Conservation (phyloP, 2,113 vertebrate species). For the Strix aluco region DNA sequence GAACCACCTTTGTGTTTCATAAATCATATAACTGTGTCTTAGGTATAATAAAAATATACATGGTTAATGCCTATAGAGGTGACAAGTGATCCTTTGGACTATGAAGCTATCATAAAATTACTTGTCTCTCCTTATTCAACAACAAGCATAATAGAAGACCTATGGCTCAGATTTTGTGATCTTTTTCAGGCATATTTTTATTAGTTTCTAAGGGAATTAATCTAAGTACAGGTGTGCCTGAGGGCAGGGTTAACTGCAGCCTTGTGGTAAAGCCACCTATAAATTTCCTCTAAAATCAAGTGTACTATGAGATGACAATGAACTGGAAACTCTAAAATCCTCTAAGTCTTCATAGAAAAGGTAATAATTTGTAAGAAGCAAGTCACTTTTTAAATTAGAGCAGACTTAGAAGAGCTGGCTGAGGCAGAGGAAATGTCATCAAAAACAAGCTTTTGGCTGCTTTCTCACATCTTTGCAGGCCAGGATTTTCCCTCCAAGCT, state of each 20-base stretch:
- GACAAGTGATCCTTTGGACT: neutral
- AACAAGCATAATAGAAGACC: neutral
- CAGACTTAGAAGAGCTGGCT: neutral
- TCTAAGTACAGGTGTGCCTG: neutral
- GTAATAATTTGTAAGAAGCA: neutral
- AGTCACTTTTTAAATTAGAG: neutral
- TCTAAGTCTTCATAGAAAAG: neutral
- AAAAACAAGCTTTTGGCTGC: neutral
- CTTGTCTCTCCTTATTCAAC: neutral
- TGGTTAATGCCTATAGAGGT: neutral
- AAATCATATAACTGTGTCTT: neutral
- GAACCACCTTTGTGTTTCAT: neutral
- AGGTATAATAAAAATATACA: neutral
- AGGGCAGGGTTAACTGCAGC: neutral
- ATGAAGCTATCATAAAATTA: neutral
- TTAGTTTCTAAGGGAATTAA: neutral
- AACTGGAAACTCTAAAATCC: neutral
- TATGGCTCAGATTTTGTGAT: neutral
- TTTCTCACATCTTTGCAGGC: neutral
- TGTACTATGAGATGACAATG: neutral
- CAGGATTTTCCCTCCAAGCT: neutral
- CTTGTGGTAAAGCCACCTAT: neutral
- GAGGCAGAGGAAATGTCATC: neutral
- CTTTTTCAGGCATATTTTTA: neutral
- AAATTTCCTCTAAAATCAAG: neutral